These are phyloP conservation scores for Actinemys pallida DNA, from an alignment of 2,113 vertebrate species.

Conservation along the genomic window DNA sequence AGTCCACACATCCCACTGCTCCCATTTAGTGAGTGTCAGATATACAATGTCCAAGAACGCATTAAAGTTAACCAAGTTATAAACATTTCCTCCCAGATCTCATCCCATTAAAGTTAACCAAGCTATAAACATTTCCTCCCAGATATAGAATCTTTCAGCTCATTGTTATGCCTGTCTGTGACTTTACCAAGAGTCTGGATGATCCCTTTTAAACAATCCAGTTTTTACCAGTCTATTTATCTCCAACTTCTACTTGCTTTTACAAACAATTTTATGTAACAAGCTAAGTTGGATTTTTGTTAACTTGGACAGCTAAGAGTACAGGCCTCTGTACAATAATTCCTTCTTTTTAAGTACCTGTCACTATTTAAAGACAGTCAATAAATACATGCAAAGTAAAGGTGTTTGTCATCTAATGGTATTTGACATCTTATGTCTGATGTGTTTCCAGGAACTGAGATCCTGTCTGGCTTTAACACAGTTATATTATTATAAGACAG, in stretches of 20 bases:
- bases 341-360: background rate
- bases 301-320: background rate
- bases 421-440: background rate
- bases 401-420: background rate
- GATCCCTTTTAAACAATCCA: background rate
- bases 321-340: fast-evolving
- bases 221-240: background rate
- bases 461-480: background rate
- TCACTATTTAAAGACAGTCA: background rate
- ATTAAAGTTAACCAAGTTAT: fast-evolving
- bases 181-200: background rate
- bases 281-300: background rate
- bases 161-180: background rate
- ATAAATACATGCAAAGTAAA: background rate
- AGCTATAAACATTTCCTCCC: background rate
- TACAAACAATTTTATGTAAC: background rate
- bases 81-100: background rate
- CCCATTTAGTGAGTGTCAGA: background rate
- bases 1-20: background rate
- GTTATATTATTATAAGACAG: background rate
- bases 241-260: background rate
- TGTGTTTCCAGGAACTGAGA: background rate
- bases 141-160: background rate
- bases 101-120: fast-evolving
- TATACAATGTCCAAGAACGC: background rate